Percentiles rank a stretch among this genome's conserved stretches.
Evolutionary conservation across 2,888 invertebrate genomes (phyloP).

Genomic region (Mythimna ferrago): DNA sequence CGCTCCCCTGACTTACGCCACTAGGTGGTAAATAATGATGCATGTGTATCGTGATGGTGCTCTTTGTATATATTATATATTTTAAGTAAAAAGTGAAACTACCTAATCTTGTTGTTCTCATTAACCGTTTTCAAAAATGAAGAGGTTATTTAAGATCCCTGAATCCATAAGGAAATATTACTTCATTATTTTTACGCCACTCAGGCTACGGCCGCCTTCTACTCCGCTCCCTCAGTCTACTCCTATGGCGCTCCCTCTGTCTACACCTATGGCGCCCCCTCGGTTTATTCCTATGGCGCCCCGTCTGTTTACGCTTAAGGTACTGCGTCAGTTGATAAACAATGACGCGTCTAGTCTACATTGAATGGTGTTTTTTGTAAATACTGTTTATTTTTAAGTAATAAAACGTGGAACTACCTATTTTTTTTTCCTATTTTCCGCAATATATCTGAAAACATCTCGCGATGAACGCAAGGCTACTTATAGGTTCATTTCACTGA

Average conservation of each 20-base stretch:
- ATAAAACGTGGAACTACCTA: conserved; percentile 73
- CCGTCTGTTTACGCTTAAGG: conserved; percentile 45
- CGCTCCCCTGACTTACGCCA: conserved; percentile 58
- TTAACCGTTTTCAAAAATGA: not conserved
- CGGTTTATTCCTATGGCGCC: conserved; percentile 33
- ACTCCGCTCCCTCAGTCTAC: too few species aligned
- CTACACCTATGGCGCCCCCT: too few species aligned
- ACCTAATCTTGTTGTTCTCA: conserved; percentile 53
- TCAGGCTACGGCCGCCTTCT: too few species aligned
- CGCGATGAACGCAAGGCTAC: too few species aligned
- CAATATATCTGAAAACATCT: not conserved
- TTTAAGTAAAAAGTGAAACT: conserved; percentile 73
- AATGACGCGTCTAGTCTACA: conserved; percentile 2
- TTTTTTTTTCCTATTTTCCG: conserved; percentile 10
- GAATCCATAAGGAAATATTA: not conserved
- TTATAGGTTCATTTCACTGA: not conserved
- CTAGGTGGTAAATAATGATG: conserved; percentile 63
- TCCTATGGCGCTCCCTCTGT: too few species aligned
- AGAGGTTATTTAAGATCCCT: not conserved
- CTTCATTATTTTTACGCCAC: not conserved
- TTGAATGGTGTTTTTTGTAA: conserved; percentile 58
- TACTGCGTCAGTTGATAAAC: conserved; percentile 64
- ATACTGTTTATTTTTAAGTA: conserved; percentile 65
- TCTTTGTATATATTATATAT: conserved; percentile 68
- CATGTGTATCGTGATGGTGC: conserved; percentile 49